Percentiles rank a stretch among this genome's conserved stretches.
Conservation (phyloP, 2,888 invertebrate species). For the Ceriagrion tenellum region DNA sequence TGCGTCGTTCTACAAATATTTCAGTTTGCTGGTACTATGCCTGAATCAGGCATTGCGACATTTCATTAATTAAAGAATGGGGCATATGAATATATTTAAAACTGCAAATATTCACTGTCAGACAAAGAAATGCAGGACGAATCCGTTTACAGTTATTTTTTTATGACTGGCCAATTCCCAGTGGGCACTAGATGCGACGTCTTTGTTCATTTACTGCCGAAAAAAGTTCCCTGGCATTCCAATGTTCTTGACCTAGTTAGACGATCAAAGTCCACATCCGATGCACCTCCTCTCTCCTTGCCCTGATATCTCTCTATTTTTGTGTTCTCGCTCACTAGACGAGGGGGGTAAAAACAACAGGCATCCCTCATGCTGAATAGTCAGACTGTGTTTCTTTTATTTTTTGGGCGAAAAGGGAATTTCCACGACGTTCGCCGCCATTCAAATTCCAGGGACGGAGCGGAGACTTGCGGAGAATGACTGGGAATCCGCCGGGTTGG, state of each 20-base stretch:
- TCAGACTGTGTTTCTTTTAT: not conserved
- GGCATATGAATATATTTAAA: not conserved
- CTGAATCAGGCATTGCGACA: too few relatives aligned
- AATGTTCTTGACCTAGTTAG: conserved; percentile 23
- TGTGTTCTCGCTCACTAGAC: not conserved
- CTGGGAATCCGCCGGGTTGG: not conserved
- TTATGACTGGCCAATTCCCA: not conserved
- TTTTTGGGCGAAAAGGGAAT: not conserved
- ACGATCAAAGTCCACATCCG: not conserved
- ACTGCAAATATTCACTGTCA: not conserved
- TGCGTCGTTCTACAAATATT: too few relatives aligned
- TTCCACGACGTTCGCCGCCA: not conserved
- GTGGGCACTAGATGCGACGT: not conserved
- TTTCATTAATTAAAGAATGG: not conserved
- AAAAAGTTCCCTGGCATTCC: not conserved
- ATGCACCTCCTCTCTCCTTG: not conserved
- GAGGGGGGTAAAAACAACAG: not conserved
- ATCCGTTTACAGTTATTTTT: not conserved
- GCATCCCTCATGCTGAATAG: not conserved
- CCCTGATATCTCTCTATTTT: not conserved
- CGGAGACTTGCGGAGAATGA: not conserved
- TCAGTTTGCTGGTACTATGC: too few relatives aligned
- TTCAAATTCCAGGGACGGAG: not conserved
- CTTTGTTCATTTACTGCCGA: not conserved
- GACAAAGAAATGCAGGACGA: not conserved